Evolutionary conservation across 2,888 invertebrate species (phyloP), one percentile per base, ranked within the genome.

Genomic region (Yponomeuta evonymella): DNA sequence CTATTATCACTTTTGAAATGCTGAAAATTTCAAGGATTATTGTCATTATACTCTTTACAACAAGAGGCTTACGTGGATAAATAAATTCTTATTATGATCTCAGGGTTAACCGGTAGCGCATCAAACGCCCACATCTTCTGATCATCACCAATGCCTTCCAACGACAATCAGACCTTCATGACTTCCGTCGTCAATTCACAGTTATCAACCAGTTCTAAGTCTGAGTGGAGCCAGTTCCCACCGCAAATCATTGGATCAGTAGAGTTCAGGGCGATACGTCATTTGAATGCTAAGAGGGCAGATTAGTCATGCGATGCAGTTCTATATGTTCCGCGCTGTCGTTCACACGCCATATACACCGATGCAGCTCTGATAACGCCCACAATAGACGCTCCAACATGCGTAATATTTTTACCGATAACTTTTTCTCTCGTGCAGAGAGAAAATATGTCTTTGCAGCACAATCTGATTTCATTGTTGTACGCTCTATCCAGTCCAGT

Each of bases 271-370:
- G 76, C 74, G 75, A 63, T 30, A 33, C 79, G 79, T 78, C 72
- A 72, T 76, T 73, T 85, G 89, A 87, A 89, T 89, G 81, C 79
- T 83, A 88, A 88, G 79, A 79, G 79, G 82, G 75, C 75, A 84
- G 87, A 87, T 89, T 87, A 89, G 83, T 84, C 83, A 87, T 85
- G 85, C 85, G 81, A 83, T 82, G 86, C 86, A 81, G 77, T 82
- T 58, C 58, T 63, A 48, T 51, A 48, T 62, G 33, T 64, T 23
- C 77, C 81, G 5, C 29, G 12, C 23, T 58, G 23, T 79, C 83
- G 86, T 86, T 89, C 89, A 85, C 88, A 89, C 87, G 84, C 83
- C 79, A 79, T 78, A 78, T 76, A 79, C 79, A 1, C 33, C 33
- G 51, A 86, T 87, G 87, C 82, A 75, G 77, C 76, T 74, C 73